Evolutionary conservation across 2,797 vertebrate species (phyloP).

Genomic region (Acipenser transmontanus): DNA sequence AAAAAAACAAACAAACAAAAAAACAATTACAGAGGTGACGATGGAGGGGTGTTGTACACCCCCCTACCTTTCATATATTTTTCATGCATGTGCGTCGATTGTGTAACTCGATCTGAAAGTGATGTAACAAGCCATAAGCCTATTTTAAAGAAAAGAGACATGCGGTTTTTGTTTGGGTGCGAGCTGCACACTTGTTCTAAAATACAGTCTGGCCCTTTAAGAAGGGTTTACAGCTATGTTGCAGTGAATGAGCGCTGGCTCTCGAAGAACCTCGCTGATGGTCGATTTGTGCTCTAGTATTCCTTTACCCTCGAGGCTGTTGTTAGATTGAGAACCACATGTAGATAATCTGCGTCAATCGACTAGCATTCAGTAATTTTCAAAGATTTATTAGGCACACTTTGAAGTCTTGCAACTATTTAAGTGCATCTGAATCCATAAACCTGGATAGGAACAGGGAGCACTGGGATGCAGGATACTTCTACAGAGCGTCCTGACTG

Average conservation of each 20-base stretch:
- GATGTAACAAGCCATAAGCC: too few species aligned
- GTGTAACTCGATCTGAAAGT: too few species aligned
- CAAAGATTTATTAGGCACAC: slow-evolving; percentile 25
- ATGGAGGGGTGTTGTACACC: too few species aligned
- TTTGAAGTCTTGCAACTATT: slow-evolving; percentile 30
- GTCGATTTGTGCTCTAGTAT: slow-evolving; percentile 35
- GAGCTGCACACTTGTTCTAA: slow-evolving; percentile 27
- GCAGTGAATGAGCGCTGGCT: slow-evolving; percentile 43
- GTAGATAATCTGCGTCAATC: slow-evolving; percentile 28
- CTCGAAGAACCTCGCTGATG: slow-evolving; percentile 43
- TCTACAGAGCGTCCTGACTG: too few species aligned
- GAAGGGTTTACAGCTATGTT: slow-evolving; percentile 48
- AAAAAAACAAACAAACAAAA: too few species aligned
- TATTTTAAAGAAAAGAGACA: slow-evolving; percentile 14
- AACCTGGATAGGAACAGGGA: not conserved
- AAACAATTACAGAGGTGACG: too few species aligned
- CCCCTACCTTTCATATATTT: too few species aligned
- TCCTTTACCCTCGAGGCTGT: slow-evolving; percentile 34
- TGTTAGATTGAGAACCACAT: slow-evolving; percentile 47
- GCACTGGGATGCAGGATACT: too few species aligned
- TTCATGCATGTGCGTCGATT: too few species aligned
- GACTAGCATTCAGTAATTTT: slow-evolving; percentile 28
- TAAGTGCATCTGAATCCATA: slow-evolving; percentile 17
- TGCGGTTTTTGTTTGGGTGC: slow-evolving; percentile 16
- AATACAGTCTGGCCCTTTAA: slow-evolving; percentile 61